Percentiles rank a stretch among this genome's conserved stretches.
These are phyloP conservation scores for Zaprionus africanus DNA, from an alignment of 1,140 invertebrate genomes.

Conservation along the genomic window DNA sequence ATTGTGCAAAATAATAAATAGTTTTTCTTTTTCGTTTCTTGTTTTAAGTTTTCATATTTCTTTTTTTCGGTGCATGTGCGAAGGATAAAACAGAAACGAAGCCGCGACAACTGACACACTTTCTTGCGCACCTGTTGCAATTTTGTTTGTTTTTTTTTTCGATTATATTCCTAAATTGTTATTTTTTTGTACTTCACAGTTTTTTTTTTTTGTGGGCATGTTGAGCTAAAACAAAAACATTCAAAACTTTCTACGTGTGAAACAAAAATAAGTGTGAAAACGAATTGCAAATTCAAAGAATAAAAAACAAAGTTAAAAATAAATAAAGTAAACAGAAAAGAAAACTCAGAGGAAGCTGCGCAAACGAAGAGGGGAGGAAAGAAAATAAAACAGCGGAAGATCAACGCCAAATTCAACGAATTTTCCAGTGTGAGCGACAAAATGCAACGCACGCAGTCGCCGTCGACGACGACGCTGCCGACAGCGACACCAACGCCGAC, in stretches of 20 bases:
- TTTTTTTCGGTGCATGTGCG: slow-evolving; percentile 25
- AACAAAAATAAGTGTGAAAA: slow-evolving; percentile 40
- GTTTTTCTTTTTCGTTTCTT: slow-evolving; percentile 5
- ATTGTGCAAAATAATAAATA: slow-evolving; percentile 24
- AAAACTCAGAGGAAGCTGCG: background rate
- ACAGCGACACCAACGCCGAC: slow-evolving; percentile 1
- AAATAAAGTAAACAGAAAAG: slow-evolving; percentile 16
- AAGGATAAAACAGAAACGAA: background rate
- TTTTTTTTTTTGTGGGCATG: slow-evolving; percentile 25
- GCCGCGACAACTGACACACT: background rate
- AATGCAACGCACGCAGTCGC: slow-evolving; percentile 70
- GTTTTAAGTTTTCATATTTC: background rate
- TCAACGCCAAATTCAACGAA: slow-evolving; percentile 10
- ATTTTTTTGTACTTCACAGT: slow-evolving; percentile 15
- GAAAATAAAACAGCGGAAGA: slow-evolving; percentile 10
- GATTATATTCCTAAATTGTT: background rate
- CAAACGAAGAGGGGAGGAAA: slow-evolving; percentile 13
- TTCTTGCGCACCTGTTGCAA: slow-evolving; percentile 25
- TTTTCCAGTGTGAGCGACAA: slow-evolving; percentile 43
- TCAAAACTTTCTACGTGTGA: slow-evolving; percentile 32
- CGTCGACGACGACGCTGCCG: slow-evolving; percentile 12
- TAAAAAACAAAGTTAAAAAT: slow-evolving; percentile 15
- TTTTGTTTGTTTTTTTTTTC: slow-evolving; percentile 9
- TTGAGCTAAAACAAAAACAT: slow-evolving; percentile 16
- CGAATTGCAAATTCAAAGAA: slow-evolving; percentile 43